A percentile compares a stretch with the other conserved stretches of the same genome.
These are phyloP conservation scores for Caenorhabditis tropicalis DNA, from an alignment of 1,140 invertebrate species.

Conservation along the genomic window DNA sequence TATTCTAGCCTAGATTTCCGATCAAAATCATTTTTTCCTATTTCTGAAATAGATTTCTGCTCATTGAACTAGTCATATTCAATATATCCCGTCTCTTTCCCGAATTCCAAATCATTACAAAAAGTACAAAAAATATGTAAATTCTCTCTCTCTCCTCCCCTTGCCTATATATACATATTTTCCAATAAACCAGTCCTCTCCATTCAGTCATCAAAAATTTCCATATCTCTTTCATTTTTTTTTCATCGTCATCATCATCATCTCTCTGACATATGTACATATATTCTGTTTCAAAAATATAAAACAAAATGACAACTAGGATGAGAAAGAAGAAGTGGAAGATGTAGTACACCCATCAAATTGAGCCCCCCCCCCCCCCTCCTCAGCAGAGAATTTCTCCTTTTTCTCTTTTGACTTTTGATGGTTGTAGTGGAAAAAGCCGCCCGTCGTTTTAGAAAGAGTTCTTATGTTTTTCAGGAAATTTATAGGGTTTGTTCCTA, in stretches of 20 bases:
- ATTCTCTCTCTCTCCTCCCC: not conserved
- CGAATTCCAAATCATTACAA: not conserved
- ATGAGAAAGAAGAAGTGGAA: too few relatives aligned
- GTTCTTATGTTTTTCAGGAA: too few relatives aligned
- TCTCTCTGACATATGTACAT: not conserved
- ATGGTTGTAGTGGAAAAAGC: too few relatives aligned
- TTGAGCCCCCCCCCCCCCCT: not conserved
- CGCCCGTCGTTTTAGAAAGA: not conserved
- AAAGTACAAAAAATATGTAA: not conserved
- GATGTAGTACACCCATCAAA: not conserved
- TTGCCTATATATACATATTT: not conserved
- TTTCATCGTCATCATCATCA: not conserved
- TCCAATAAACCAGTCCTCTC: not conserved
- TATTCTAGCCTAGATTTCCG: too few relatives aligned
- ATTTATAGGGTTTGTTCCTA: not conserved
- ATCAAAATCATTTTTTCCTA: too few relatives aligned
- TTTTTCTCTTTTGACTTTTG: not conserved
- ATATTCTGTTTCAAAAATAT: not conserved
- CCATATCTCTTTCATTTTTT: conserved; percentile 1
- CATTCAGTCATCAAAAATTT: not conserved
- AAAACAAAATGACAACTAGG: not conserved
- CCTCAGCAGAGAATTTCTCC: not conserved
- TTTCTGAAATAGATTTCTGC: not conserved
- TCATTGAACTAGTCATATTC: not conserved
- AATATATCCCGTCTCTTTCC: not conserved